Conservation (phyloP, 1,140 invertebrate species). For the Chionoecetes opilio region DNA sequence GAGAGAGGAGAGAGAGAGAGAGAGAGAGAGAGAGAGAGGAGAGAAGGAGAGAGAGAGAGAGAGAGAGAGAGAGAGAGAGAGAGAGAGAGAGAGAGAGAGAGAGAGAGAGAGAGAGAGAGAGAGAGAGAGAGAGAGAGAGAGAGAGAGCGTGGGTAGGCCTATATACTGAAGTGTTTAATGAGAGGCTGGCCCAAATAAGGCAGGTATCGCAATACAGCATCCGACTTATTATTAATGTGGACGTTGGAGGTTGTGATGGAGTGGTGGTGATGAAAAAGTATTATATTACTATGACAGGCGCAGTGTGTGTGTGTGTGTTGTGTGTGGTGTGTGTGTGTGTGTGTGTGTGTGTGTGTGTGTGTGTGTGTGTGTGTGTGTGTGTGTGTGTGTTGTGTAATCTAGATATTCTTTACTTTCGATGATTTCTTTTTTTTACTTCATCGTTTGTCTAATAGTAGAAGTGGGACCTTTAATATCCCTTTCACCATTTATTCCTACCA, state of each 20-base stretch:
- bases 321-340: too few species aligned
- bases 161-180: neutral
- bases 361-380: constrained; percentile 13
- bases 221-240: neutral
- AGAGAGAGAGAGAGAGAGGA: too few species aligned
- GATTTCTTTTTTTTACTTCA: neutral
- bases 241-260: neutral
- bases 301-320: too few species aligned
- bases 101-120: too few species aligned
- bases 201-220: neutral
- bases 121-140: too few species aligned
- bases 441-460: neutral
- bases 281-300: too few species aligned
- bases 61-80: too few species aligned
- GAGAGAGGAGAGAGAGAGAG: neutral
- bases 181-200: neutral
- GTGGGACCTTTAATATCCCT: too few species aligned
- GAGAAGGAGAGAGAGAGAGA: too few species aligned
- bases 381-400: neutral
- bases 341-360: neutral
- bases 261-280: too few species aligned
- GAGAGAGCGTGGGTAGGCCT: neutral
- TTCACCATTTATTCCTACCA: too few species aligned
- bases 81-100: too few species aligned
- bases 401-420: neutral